Base-by-base conservation (phyloP, 2,113 vertebrate species). In the Apistogramma diplotaenia region DNA sequence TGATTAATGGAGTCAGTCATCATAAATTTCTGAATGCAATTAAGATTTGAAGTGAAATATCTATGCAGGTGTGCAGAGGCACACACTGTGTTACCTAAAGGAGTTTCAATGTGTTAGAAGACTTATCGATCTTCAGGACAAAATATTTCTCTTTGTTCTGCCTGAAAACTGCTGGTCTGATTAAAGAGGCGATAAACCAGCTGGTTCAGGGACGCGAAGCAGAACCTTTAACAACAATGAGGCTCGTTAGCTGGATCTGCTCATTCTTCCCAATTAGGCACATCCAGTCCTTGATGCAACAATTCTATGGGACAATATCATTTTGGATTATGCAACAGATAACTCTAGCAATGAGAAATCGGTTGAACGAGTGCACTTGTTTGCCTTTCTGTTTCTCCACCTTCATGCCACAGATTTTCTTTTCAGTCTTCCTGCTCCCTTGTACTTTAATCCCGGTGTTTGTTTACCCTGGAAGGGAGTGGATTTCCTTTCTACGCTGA, bases 401-500 rank as follows among this genome's bases (percentile, higher is more conserved):
- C 0, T 67, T 46, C 23, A 27, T 0, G 15, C 27, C 61, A 15
- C 35, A 62, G 21, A 43, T 65, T 65, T 61, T 21, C 11, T 23
- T 23, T 6, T 65, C 61, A 25, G 8, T 67, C 62, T 46, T 67
- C 62, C 62, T 46, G 62, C 23, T 46, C 1, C 35, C 61, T 10
- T 11, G 61, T 65, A 25, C 35, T 65, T 23, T 43, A 65, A 43
- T 43, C 2, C 61, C 46, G 62, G 62, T 67, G 23, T 23, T 8
- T 67, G 62, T 67, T 67, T 19, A 67, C 62, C 23, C 62, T 67
- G 23, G 61, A 18, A 46, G 61, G 62, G 23, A 67, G 62, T 67
- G 40, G 15, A 12, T 46, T 46, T 67, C 62, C 61, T 67, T 67
- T 46, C 37, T 25, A 67, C 15, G 27, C 0, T 46, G 23, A 67